Conservation (phyloP, 2,888 invertebrate genomes). For the Neoitamus cyanurus region DNA sequence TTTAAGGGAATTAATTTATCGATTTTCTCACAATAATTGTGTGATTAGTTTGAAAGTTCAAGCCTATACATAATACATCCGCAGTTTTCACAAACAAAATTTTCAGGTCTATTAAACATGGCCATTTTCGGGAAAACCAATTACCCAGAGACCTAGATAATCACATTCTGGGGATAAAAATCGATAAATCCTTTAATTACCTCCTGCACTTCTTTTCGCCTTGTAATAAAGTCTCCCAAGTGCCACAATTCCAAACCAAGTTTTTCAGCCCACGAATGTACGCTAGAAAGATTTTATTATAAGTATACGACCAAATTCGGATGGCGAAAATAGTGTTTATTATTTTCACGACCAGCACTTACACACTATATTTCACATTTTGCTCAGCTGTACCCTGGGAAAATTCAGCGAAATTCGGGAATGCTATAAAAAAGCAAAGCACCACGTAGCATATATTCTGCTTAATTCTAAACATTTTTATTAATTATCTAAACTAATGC, state of each 20-base stretch:
- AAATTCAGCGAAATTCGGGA: constrained; percentile 61
- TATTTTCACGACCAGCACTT: constrained; percentile 53
- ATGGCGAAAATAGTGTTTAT: constrained; percentile 12
- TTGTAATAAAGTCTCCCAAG: constrained; percentile 83
- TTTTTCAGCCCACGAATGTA: constrained; percentile 84
- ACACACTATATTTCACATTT: constrained; percentile 66
- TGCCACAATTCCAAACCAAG: constrained; percentile 83
- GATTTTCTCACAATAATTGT: too few species aligned
- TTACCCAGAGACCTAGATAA: constrained; percentile 21
- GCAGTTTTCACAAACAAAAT: background rate
- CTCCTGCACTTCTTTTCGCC: constrained; percentile 81
- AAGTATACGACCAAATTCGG: too few species aligned
- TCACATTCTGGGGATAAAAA: constrained; percentile 1
- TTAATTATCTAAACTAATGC: background rate
- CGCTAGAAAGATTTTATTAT: constrained; percentile 67
- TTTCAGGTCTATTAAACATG: background rate
- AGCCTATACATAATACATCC: too few species aligned
- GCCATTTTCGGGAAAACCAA: background rate
- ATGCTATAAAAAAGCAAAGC: constrained; percentile 58
- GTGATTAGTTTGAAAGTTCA: too few species aligned
- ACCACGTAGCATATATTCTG: constrained; percentile 6
- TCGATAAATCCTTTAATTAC: constrained; percentile 67
- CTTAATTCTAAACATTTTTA: background rate
- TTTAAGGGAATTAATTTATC: too few species aligned
- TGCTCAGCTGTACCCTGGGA: constrained; percentile 58